Conservation (phyloP, 2,888 invertebrate species). For the Nemoura dubitans region DNA sequence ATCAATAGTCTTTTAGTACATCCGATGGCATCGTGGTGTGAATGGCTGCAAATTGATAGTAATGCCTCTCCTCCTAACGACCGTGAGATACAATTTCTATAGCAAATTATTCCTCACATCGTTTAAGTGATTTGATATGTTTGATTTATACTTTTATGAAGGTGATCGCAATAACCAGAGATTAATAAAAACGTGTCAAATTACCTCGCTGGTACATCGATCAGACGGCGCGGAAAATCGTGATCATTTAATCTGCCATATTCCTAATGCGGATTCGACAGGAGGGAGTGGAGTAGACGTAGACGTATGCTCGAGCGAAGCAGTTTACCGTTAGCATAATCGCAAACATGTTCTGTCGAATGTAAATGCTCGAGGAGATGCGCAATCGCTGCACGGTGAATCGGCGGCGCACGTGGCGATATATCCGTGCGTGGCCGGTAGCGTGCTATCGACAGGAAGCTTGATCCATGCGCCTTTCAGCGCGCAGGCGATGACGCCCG, state of each 20-base stretch:
- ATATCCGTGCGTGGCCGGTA: neutral
- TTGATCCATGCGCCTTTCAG: neutral
- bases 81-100: neutral
- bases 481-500: neutral
- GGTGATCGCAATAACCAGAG: neutral
- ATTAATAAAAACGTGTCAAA: neutral
- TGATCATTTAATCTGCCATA: neutral
- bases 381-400: neutral
- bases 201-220: neutral
- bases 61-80: no score
- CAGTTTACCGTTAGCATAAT: slow-evolving; percentile 2
- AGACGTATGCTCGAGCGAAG: neutral
- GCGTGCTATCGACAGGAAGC: neutral
- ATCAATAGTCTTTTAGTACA: no score
- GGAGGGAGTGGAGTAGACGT: neutral
- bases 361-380: no score
- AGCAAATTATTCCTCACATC: neutral
- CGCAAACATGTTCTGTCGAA: neutral
- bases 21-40: no score
- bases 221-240: neutral
- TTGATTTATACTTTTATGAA: neutral
- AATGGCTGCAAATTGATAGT: no score
- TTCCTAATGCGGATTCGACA: neutral
- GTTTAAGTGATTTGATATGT: neutral
- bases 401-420: neutral